Evolutionary conservation across 2,113 vertebrate species (phyloP).

Genomic region (Eonycteris spelaea): DNA sequence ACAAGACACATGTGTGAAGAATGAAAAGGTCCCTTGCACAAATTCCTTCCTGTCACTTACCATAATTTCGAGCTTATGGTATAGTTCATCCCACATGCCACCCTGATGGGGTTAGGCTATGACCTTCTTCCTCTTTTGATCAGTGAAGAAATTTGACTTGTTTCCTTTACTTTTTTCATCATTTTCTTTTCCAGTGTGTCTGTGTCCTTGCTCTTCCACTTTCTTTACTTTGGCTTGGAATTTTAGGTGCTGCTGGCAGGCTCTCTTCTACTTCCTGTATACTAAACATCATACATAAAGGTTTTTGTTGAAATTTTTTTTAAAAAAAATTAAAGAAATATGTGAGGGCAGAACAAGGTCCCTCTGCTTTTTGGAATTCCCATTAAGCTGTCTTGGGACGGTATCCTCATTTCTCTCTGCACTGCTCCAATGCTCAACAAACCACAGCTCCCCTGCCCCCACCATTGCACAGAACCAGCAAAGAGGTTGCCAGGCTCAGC

Average conservation of each 20-base stretch:
- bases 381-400: not conserved
- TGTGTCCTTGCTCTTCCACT: not conserved
- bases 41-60: not conserved
- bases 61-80: not conserved
- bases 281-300: not conserved
- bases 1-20: not conserved
- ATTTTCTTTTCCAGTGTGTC: not conserved
- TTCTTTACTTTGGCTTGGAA: not conserved
- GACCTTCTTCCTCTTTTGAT: not conserved
- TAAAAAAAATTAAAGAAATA: not conserved
- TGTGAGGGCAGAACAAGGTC: not conserved
- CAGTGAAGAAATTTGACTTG: not conserved
- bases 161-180: not conserved
- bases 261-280: not conserved
- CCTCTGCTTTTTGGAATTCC: not conserved
- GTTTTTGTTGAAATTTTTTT: not conserved
- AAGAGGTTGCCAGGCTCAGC: not conserved
- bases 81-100: not conserved
- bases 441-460: not conserved
- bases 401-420: not conserved
- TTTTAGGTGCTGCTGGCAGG: not conserved
- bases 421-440: fast-evolving
- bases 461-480: not conserved
- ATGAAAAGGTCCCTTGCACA: not conserved
- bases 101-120: fast-evolving